phyloP scores from a whole-genome alignment of 2,888 invertebrate species.

The Camponotus fellah region DNA sequence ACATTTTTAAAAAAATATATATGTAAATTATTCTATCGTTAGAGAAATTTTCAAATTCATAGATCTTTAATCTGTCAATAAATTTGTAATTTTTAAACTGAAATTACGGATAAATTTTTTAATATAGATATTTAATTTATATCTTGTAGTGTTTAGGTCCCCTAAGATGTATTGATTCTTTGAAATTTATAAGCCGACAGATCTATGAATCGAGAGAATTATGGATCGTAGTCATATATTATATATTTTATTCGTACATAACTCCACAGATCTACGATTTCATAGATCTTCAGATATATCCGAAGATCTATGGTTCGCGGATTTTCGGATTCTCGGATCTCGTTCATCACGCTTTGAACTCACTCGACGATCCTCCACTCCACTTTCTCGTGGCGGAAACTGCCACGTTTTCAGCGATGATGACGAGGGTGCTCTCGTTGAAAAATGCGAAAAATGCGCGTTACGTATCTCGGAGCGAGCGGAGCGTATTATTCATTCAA shows the following conservation, averaged over 20 bases:
- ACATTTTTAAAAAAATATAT: background rate
- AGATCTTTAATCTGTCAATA: background rate
- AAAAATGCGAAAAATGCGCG: constrained; percentile 36
- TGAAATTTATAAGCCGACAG: no score
- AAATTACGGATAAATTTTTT: background rate
- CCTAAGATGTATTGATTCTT: background rate
- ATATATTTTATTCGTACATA: background rate
- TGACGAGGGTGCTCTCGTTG: constrained; percentile 26
- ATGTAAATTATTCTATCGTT: background rate
- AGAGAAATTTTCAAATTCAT: background rate
- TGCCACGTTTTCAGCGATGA: constrained; percentile 14
- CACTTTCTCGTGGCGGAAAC: background rate
- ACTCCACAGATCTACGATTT: background rate
- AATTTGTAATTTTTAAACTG: background rate
- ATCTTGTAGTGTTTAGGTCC: background rate
- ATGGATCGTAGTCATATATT: background rate
- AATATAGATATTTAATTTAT: background rate
- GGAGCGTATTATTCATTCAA: constrained; percentile 59
- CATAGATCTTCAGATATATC: background rate
- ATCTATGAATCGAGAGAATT: background rate
- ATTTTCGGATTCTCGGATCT: constrained; percentile 3
- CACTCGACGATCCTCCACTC: background rate
- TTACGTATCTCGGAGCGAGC: constrained; percentile 31
- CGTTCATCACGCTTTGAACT: constrained; percentile 5
- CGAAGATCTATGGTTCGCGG: background rate